A percentile compares a stretch with the other conserved stretches of the same genome.
Evolutionary conservation across 1,140 invertebrate genomes (phyloP).

Genomic region (Rhyzopertha dominica): DNA sequence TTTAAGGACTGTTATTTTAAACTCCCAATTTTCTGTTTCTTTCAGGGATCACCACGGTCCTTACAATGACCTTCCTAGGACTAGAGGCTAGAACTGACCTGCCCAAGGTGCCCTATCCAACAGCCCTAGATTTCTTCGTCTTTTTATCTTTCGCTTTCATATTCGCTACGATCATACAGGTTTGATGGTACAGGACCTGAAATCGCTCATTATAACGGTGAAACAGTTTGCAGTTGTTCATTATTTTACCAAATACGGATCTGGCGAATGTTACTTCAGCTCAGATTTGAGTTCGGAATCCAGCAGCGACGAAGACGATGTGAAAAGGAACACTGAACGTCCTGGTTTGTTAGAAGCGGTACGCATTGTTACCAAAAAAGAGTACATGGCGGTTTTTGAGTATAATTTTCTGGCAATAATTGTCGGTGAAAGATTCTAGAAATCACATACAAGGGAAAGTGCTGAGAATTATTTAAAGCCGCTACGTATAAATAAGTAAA

Average conservation of each 20-base stretch:
- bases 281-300: conserved; percentile 58
- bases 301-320: conserved; percentile 54
- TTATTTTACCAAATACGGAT: conserved; percentile 85
- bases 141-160: conserved; percentile 83
- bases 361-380: too few species aligned
- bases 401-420: too few species aligned
- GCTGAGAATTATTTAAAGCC: too few species aligned
- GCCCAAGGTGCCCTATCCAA: conserved; percentile 82
- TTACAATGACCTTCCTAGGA: conserved; percentile 86
- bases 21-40: too few species aligned
- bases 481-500: too few species aligned
- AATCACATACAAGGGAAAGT: too few species aligned
- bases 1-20: too few species aligned
- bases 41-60: conserved; percentile 76
- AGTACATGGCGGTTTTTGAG: too few species aligned
- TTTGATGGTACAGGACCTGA: conserved; percentile 26
- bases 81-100: conserved; percentile 79
- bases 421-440: too few species aligned
- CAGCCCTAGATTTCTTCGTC: conserved; percentile 82
- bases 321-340: too few species aligned
- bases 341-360: too few species aligned
- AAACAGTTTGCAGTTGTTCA: conserved; percentile 84
- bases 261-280: conserved; percentile 77
- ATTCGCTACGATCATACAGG: conserved; percentile 79
- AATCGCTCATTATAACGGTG: too few species aligned